Conservation (phyloP, 2,113 vertebrate genomes). For the Otus sunia region DNA sequence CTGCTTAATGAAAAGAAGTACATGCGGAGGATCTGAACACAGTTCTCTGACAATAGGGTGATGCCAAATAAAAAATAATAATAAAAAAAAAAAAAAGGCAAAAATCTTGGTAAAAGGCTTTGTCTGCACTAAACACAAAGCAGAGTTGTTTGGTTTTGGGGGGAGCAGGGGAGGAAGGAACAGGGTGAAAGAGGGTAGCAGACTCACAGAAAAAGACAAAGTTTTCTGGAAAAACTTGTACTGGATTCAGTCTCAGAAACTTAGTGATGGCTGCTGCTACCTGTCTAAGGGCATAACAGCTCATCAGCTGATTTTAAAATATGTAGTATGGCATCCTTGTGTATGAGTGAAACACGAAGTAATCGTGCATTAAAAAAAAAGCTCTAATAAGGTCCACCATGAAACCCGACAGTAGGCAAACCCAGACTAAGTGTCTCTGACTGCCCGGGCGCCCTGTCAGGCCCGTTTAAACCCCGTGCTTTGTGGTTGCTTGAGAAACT, state of each 20-base stretch:
- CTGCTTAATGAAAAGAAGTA: neutral
- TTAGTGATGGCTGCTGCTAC: neutral
- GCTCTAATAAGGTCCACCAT: neutral
- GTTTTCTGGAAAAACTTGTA: neutral
- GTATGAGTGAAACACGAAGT: neutral
- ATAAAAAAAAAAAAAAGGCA: neutral
- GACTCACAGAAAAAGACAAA: constrained; percentile 50
- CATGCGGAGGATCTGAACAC: neutral
- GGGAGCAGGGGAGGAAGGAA: neutral
- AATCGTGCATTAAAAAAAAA: neutral
- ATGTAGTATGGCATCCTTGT: fast-evolving
- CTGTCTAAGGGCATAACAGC: neutral
- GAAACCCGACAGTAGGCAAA: neutral
- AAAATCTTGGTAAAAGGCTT: constrained; percentile 43
- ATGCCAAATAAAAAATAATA: constrained; percentile 30
- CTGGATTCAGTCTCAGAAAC: neutral
- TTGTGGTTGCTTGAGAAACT: neutral
- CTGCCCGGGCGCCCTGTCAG: no score
- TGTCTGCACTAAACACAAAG: constrained; percentile 58
- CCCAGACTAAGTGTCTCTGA: neutral
- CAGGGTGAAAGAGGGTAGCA: neutral
- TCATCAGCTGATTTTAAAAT: neutral
- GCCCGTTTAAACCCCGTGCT: neutral
- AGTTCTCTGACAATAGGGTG: constrained; percentile 44
- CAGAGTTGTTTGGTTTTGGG: constrained; percentile 41